These are phyloP conservation scores for Struthio camelus DNA, from an alignment of 2,113 vertebrate species.

Conservation along the genomic window DNA sequence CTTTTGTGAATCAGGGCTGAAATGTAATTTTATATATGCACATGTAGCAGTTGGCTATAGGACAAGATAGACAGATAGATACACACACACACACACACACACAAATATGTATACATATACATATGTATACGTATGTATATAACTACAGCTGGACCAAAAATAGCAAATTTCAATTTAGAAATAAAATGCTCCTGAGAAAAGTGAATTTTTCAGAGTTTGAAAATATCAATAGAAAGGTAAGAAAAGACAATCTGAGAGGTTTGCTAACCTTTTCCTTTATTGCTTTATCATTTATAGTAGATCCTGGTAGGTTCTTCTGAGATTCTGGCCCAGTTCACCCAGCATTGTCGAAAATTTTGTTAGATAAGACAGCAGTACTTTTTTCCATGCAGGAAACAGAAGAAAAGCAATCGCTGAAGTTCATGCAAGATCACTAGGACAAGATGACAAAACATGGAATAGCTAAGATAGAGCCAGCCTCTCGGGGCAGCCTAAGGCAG, in stretches of 20 bases:
- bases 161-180: not conserved
- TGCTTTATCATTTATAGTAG: not conserved
- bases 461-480: not conserved
- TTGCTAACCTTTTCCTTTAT: too few relatives aligned
- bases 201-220: not conserved
- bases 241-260: not conserved
- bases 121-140: not conserved
- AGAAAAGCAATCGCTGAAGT: not conserved
- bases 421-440: accelerated
- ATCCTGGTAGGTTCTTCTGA: not conserved
- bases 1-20: not conserved
- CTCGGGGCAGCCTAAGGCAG: not conserved
- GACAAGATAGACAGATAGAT: not conserved
- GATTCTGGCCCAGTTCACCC: not conserved
- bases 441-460: not conserved
- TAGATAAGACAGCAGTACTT: not conserved
- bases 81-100: not conserved
- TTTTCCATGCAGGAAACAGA: not conserved
- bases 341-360: not conserved
- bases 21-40: not conserved
- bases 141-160: not conserved
- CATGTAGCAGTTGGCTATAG: not conserved
- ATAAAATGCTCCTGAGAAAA: not conserved
- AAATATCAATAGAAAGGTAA: not conserved
- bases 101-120: not conserved